These are phyloP conservation scores for Pseudorasbora parva DNA, from an alignment of 2,113 vertebrate species.

Conservation along the genomic window DNA sequence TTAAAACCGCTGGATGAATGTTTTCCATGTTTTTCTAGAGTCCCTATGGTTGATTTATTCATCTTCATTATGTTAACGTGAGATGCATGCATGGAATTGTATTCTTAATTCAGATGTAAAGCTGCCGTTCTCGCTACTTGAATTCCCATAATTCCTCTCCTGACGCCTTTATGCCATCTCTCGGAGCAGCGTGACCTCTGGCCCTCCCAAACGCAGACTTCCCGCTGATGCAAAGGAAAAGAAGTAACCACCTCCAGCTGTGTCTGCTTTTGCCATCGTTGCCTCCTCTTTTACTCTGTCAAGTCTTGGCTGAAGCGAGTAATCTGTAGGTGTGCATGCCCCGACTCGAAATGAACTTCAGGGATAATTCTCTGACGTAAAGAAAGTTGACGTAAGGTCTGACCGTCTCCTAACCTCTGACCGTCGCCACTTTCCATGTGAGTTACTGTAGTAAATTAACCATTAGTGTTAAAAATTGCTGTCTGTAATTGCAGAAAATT, in stretches of 20 bases:
- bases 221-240: constrained; percentile 43
- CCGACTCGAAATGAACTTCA: not conserved
- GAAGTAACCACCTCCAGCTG: constrained; percentile 38
- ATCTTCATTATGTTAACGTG: not conserved
- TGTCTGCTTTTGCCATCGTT: not conserved
- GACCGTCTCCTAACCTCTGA: not conserved
- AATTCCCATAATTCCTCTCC: not conserved
- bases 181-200: constrained; percentile 16
- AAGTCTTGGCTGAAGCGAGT: not conserved
- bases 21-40: not conserved
- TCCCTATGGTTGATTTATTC: not conserved
- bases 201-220: not conserved
- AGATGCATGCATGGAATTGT: not conserved
- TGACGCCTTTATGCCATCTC: not conserved
- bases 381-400: not conserved
- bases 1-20: not conserved
- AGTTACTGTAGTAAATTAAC: not conserved
- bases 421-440: not conserved
- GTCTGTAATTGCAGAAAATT: not conserved
- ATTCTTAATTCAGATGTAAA: not conserved
- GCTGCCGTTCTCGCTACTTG: too few relatives aligned
- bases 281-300: not conserved
- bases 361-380: not conserved
- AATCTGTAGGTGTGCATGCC: not conserved
- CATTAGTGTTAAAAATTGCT: not conserved